These are phyloP conservation scores for Tenualosa ilisha DNA, from an alignment of 2,797 vertebrate species.

Conservation along the genomic window DNA sequence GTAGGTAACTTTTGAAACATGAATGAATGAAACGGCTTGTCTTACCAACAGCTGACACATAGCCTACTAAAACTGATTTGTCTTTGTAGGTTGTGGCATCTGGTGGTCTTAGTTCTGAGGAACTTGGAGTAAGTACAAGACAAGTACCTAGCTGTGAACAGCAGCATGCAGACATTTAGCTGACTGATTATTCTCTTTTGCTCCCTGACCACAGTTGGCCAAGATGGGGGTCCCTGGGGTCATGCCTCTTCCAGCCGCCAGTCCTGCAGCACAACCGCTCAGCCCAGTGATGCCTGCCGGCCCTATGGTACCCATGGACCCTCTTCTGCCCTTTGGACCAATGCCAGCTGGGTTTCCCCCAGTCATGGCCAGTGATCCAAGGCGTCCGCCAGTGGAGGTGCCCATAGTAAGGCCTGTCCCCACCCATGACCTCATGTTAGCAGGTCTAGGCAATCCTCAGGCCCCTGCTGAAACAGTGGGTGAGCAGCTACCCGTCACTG, in stretches of 20 bases:
- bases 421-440: background rate
- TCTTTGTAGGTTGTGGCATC: slow-evolving; percentile 53
- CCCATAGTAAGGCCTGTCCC: background rate
- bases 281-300: background rate
- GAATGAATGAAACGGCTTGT: background rate
- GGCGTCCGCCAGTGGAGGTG: background rate
- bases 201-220: background rate
- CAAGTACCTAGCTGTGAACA: slow-evolving; percentile 41
- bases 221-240: background rate
- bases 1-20: slow-evolving; percentile 19
- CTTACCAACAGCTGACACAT: background rate
- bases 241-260: background rate
- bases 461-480: background rate
- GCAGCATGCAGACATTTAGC: background rate
- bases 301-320: background rate
- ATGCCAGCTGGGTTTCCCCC: background rate
- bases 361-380: background rate
- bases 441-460: background rate
- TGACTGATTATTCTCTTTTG: background rate
- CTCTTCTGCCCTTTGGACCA: background rate
- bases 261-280: background rate
- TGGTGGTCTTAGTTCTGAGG: slow-evolving; percentile 68
- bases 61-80: slow-evolving; percentile 27
- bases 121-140: slow-evolving; percentile 60
- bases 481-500: background rate